Evolutionary conservation across 2,888 invertebrate genomes (phyloP), one percentile per base, ranked within the genome.

Genomic region (Dimorphilus gyrociliatus): DNA sequence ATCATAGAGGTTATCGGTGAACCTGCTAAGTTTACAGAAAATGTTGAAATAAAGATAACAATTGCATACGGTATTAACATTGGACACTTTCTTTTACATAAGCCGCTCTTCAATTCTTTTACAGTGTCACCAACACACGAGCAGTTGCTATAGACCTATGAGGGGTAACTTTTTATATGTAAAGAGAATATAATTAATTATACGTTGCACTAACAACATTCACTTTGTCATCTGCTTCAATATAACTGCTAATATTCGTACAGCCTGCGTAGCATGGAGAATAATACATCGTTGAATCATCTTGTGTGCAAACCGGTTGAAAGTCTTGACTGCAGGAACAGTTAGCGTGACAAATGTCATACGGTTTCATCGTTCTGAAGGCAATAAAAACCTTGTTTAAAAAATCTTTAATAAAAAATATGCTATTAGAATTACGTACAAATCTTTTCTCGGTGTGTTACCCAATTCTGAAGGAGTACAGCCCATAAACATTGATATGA

Each of bases 231-330:
- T n/a, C n/a, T n/a, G n/a, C n/a, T n/a, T n/a, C n/a, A n/a, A n/a
- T n/a, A n/a, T n/a, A n/a, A n/a, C n/a, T n/a, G n/a, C n/a, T n/a
- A n/a, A n/a, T n/a, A n/a, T n/a, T n/a, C n/a, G n/a, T n/a, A n/a
- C 33, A 33, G 5, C 33, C 33, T 10, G 33, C 33, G 19, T 33
- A 25, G 19, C 33, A 33, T 8, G 33, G 29, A 10, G 33, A 33
- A 13, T 29, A 24, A 29, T 33, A 33, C n/a, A n/a, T n/a, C 16
- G 16, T 33, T 12, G 7, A 6, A 8, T 17, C 18, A 21, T 29
- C 16, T 5, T 21, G 14, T 16, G 29, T 29, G 23, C 33, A 33
- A 14, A 33, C 33, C 5, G 33, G 33, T 2, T 15, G 18, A 23
- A 29, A 29, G 25, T 30, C 29, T 7, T 6, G n/a, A n/a, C 24